phyloP scores from a whole-genome alignment of 2,113 vertebrate species.

The Anoura caudifer region DNA sequence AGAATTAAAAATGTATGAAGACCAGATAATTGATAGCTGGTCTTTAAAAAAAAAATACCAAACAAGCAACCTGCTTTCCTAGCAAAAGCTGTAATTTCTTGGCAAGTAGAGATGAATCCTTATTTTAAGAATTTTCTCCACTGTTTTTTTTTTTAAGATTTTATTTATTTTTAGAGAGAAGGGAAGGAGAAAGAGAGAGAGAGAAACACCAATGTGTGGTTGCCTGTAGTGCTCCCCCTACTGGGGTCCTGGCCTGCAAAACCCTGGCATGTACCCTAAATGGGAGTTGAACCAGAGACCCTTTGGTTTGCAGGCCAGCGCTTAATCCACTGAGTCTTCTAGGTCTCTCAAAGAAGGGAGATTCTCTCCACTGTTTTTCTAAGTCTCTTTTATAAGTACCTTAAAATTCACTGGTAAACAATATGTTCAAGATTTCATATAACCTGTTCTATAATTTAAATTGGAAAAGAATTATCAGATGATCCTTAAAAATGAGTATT shows the following conservation, averaged over 20 bases:
- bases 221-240: no score
- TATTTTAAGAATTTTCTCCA: not conserved
- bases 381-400: not conserved
- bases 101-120: not conserved
- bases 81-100: conserved; percentile 29
- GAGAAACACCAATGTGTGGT: no score
- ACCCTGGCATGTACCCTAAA: no score
- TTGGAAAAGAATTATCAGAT: not conserved
- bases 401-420: conserved; percentile 10
- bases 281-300: no score
- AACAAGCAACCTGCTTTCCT: not conserved
- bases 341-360: no score
- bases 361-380: not conserved
- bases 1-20: conserved; percentile 10
- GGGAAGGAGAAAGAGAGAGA: no score
- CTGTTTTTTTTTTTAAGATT: not conserved
- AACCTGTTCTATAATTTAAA: not conserved
- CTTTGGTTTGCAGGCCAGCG: no score
- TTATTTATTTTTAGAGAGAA: no score
- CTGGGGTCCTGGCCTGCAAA: no score
- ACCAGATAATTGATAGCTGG: not conserved
- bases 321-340: no score
- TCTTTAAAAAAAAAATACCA: not conserved
- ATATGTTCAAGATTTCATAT: not conserved
- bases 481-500: not conserved